Evolutionary conservation across 2,113 vertebrate genomes (phyloP).

Genomic region (Cynoglossus semilaevis): DNA sequence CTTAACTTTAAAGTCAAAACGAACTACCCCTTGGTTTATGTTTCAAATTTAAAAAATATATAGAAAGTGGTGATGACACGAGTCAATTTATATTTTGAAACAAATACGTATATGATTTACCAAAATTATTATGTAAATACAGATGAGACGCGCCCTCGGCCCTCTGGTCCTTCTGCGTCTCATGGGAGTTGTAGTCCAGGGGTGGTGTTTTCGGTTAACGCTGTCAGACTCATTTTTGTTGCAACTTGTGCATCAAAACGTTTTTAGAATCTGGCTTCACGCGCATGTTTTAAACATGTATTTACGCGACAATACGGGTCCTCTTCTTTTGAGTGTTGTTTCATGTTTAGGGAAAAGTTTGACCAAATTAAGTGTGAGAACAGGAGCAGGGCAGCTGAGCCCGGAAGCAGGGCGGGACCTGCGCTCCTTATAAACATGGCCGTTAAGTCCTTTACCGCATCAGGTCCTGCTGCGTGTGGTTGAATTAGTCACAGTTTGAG

Average conservation of each 20-base stretch:
- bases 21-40: no score
- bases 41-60: no score
- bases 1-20: no score
- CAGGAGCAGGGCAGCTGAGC: slow-evolving; percentile 17
- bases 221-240: neutral
- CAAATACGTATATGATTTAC: no score
- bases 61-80: no score
- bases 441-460: slow-evolving; percentile 50
- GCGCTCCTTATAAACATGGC: slow-evolving; percentile 66
- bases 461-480: slow-evolving; percentile 41
- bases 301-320: no score
- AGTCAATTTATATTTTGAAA: no score
- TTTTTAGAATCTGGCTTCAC: no score
- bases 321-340: no score
- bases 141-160: neutral
- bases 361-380: slow-evolving; percentile 7
- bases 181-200: slow-evolving; percentile 65
- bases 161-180: neutral
- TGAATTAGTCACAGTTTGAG: slow-evolving; percentile 57
- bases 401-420: slow-evolving; percentile 71
- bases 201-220: neutral
- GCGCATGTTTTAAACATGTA: neutral
- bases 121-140: no score
- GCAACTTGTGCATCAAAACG: neutral
- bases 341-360: neutral